Base-by-base conservation (phyloP, 2,113 vertebrate genomes). In the Zeus faber region DNA sequence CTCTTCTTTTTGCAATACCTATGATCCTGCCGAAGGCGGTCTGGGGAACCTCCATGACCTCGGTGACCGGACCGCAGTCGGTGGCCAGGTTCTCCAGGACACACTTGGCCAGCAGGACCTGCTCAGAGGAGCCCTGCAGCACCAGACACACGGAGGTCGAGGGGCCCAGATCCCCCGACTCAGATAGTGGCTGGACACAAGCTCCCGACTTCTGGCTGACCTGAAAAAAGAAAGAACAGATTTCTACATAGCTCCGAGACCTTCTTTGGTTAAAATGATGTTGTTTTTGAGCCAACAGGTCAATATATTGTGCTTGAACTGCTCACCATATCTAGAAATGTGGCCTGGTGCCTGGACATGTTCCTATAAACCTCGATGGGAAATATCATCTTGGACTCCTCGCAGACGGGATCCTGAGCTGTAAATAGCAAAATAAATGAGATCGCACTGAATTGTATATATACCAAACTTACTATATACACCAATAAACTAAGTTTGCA, bases 11-110 rank as follows among this genome's bases (percentile, higher is more conserved):
- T n/a, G n/a, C 2, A 73, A 41, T 77, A 97, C 94, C 94, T 70
- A 97, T 97, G 37, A 98, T 93, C 21, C 93, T 90, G 44, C 94
- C 92, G 13, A 96, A 82, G 0, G 91, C 88, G 0, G 83, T 82
- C 67, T 88, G 87, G 2, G 94, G 95, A 46, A 97, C 90, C 0
- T 81, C 79, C 24, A 97, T 64, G 61, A 87, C 70, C 58, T 93
- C 93, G 0, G 60, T 59, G 62, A 92, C 79, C 0, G 80, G 83
- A 5, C 82, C 57, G 18, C 75, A 90, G 47, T 94, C 91, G 0
- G 45, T 74, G 73, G 88, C 79, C 52, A 96, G 80, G 46, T 87
- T 88, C 41, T 91, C 89, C 49, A 95, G 62, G 11, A 91, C 80
- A 1, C 90, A 92, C 58, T 84, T 89, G 3, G 93, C 92, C 11